Evolutionary conservation across 2,797 vertebrate genomes (phyloP).

Genomic region (Spinus pinus): DNA sequence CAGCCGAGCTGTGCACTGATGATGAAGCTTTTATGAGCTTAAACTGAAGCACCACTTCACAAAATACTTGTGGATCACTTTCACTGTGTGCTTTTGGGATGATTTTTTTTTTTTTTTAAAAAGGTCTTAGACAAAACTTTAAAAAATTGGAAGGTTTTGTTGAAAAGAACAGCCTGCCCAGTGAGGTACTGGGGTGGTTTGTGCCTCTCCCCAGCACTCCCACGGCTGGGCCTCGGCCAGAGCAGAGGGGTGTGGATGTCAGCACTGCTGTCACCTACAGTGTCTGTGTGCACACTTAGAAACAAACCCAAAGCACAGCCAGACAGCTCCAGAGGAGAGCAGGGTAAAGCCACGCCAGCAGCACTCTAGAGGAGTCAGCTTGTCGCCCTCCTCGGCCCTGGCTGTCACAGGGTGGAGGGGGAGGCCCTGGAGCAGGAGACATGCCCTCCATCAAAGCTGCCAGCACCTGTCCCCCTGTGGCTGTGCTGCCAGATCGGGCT

Average conservation of each 20-base stretch:
- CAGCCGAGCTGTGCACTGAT: not conserved
- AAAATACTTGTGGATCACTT: not conserved
- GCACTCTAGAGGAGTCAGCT: rapidly evolving
- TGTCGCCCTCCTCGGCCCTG: not conserved
- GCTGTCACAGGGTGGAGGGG: not conserved
- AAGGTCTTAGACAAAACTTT: not conserved
- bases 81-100: not conserved
- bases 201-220: rapidly evolving
- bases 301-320: not conserved
- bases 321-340: not conserved
- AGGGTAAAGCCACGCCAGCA: not conserved
- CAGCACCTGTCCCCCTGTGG: not conserved
- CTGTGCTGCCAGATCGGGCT: rapidly evolving
- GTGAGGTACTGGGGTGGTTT: not conserved
- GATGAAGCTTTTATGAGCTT: not conserved
- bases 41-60: not conserved
- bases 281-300: too few species aligned
- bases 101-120: not conserved
- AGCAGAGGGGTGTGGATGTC: rapidly evolving
- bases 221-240: rapidly evolving
- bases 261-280: not conserved
- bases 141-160: not conserved
- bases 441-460: not conserved
- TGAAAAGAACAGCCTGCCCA: not conserved
- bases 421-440: rapidly evolving